Conservation (phyloP, 2,888 invertebrate genomes). For the Saturnia japonica region DNA sequence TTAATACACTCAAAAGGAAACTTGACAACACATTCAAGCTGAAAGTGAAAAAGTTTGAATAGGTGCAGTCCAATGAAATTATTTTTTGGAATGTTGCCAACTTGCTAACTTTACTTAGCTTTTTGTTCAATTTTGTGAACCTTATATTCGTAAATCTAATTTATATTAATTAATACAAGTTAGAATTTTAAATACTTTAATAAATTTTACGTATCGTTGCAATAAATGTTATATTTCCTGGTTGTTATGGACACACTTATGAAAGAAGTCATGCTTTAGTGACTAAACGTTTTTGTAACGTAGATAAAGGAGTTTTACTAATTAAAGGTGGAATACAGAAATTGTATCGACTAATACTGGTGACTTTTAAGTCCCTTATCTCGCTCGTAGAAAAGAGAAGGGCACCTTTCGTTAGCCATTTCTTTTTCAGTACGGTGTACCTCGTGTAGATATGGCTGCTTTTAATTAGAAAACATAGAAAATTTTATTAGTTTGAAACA, state of each 20-base stretch:
- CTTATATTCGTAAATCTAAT: not conserved
- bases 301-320: not conserved
- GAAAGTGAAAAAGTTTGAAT: constrained; percentile 2
- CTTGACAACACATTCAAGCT: not conserved
- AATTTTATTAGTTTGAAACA: no score
- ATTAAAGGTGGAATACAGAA: not conserved
- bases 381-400: no score
- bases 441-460: no score
- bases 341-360: not conserved
- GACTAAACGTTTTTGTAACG: no score
- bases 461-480: no score
- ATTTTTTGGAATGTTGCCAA: not conserved
- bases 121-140: not conserved
- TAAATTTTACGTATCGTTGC: not conserved
- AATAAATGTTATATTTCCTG: not conserved
- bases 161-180: not conserved
- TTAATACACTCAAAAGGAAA: not conserved
- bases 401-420: no score
- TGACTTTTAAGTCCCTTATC: no score
- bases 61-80: not conserved
- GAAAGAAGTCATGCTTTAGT: no score
- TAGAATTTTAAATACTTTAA: not conserved
- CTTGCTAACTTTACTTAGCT: not conserved
- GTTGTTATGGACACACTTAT: no score
- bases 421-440: no score